Evolutionary conservation across 2,888 invertebrate species (phyloP).

Genomic region (Trichopria drosophilae): DNA sequence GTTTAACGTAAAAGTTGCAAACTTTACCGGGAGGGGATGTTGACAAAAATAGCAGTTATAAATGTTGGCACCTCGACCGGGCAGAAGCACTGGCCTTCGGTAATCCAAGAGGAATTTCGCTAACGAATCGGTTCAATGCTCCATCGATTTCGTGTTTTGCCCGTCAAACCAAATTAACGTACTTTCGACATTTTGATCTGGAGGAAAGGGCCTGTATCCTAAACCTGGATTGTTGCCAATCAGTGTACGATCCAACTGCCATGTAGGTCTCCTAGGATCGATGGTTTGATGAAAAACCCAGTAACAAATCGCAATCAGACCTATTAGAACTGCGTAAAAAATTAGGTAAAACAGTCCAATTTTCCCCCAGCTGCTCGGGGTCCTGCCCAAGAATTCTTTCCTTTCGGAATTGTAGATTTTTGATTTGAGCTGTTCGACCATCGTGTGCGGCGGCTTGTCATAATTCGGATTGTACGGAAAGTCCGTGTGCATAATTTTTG

Average conservation of each 20-base stretch:
- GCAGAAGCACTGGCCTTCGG: slow-evolving; percentile 71
- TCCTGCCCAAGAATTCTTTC: too few relatives aligned
- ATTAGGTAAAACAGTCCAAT: slow-evolving; percentile 93
- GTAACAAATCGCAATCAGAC: slow-evolving; percentile 91
- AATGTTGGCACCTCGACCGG: slow-evolving; percentile 75
- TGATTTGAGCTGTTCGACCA: too few relatives aligned
- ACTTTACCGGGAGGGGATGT: slow-evolving; percentile 74
- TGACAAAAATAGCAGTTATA: slow-evolving; percentile 76
- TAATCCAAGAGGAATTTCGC: slow-evolving; percentile 77
- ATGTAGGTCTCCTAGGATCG: slow-evolving; percentile 86
- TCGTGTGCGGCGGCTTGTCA: too few relatives aligned
- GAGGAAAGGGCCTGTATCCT: slow-evolving; percentile 92
- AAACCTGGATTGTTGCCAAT: slow-evolving; percentile 94
- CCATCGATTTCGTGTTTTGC: slow-evolving; percentile 75
- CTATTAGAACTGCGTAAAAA: slow-evolving; percentile 89
- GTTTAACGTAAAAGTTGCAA: slow-evolving; percentile 83
- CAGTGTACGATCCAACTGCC: slow-evolving; percentile 82
- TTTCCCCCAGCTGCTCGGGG: too few relatives aligned
- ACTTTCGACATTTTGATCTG: slow-evolving; percentile 83
- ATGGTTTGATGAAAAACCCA: slow-evolving; percentile 91
- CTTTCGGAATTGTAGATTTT: too few relatives aligned
- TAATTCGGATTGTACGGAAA: too few relatives aligned
- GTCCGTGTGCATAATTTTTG: too few relatives aligned
- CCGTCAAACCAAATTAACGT: slow-evolving; percentile 95
- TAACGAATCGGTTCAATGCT: slow-evolving; percentile 77